Percentiles rank a stretch among this genome's conserved stretches.
Evolutionary conservation across 1,140 invertebrate genomes (phyloP).

Genomic region (Drosophila nigrodunni): DNA sequence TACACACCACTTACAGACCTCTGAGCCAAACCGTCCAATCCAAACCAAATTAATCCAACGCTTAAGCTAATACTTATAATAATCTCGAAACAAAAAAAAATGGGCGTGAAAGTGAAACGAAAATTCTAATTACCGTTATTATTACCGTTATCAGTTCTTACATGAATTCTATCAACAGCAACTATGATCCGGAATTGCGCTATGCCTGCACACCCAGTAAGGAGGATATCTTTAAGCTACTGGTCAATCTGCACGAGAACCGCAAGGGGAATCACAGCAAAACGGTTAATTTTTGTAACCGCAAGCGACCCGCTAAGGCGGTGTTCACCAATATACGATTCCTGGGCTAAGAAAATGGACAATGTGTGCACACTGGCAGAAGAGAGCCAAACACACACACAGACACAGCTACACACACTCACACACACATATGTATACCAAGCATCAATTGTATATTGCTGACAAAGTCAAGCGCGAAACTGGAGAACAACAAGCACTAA

Average conservation of each 20-base stretch:
- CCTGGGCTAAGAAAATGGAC: slow-evolving; percentile 83
- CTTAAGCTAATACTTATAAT: background rate
- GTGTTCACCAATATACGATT: slow-evolving; percentile 89
- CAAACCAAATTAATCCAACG: slow-evolving; percentile 33
- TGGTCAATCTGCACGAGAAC: slow-evolving; percentile 87
- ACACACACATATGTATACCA: slow-evolving; percentile 74
- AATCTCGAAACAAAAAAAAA: background rate
- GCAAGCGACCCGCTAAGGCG: slow-evolving; percentile 86
- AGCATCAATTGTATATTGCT: slow-evolving; percentile 81
- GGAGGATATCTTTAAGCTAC: slow-evolving; percentile 87
- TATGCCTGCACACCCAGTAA: slow-evolving; percentile 87
- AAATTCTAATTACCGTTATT: slow-evolving; percentile 71
- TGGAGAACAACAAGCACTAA: slow-evolving; percentile 75
- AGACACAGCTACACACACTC: slow-evolving; percentile 12
- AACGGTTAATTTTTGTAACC: slow-evolving; percentile 87
- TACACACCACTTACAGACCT: slow-evolving; percentile 35
- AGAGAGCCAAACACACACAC: slow-evolving; percentile 22
- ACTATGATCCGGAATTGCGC: slow-evolving; percentile 86
- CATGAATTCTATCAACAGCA: slow-evolving; percentile 84
- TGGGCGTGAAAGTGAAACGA: slow-evolving; percentile 58
- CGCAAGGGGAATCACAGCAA: slow-evolving; percentile 86
- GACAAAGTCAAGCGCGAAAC: slow-evolving; percentile 68
- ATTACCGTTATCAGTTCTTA: slow-evolving; percentile 82
- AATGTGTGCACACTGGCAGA: background rate
- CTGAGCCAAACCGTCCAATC: slow-evolving; percentile 20